phyloP scores from a whole-genome alignment of 2,888 invertebrate genomes.

The Acronicta psi region DNA sequence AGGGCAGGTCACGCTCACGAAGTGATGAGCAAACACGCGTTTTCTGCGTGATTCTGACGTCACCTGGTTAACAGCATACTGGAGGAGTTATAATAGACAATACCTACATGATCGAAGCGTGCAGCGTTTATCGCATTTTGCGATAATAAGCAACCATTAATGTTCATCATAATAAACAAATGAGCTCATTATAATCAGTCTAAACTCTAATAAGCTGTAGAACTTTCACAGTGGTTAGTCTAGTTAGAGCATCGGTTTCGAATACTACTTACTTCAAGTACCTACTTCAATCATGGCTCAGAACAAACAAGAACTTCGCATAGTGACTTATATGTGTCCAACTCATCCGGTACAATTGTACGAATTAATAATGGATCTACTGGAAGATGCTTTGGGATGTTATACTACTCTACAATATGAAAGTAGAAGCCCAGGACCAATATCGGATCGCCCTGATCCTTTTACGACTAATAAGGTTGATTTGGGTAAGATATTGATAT shows the following conservation, averaged over 20 bases:
- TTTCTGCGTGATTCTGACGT: conserved; percentile 41
- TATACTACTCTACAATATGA: conserved; percentile 89
- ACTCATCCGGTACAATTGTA: conserved; percentile 90
- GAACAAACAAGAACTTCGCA: conserved; percentile 79
- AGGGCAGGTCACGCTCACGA: neutral
- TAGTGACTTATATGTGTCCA: conserved; percentile 90
- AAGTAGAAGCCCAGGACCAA: conserved; percentile 87
- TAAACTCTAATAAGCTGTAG: conserved; percentile 23
- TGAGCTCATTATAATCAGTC: conserved; percentile 36
- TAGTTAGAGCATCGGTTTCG: conserved; percentile 23
- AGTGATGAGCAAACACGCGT: conserved; percentile 37
- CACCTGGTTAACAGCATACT: conserved; percentile 50
- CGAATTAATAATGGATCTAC: conserved; percentile 86
- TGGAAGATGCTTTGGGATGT: conserved; percentile 86
- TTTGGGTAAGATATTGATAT: conserved; percentile 82
- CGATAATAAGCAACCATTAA: conserved; percentile 44
- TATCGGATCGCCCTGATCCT: conserved; percentile 86
- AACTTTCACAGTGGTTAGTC: conserved; percentile 33
- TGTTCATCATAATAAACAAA: conserved; percentile 38
- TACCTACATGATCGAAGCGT: conserved; percentile 68
- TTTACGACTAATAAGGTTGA: conserved; percentile 87
- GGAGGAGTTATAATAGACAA: conserved; percentile 53
- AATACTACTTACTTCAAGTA: conserved; percentile 7
- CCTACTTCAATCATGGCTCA: conserved; percentile 75
- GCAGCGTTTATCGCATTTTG: conserved; percentile 64